These are phyloP conservation scores for Armadillidium nasatum DNA, from an alignment of 1,140 invertebrate genomes.

Conservation along the genomic window DNA sequence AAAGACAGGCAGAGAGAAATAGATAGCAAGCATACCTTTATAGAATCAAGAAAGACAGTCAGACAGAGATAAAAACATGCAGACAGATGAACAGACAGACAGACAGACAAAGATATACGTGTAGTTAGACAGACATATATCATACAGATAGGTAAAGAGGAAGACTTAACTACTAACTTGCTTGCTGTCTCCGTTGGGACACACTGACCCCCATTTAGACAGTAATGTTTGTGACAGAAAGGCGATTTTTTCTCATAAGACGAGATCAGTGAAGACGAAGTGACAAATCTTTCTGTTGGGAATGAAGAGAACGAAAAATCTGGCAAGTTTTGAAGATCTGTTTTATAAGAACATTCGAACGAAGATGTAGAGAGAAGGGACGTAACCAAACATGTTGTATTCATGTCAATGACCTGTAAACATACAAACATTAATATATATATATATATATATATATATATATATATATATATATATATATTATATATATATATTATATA, in stretches of 20 bases:
- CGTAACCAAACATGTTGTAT: background rate
- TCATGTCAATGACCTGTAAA: background rate
- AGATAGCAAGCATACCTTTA: too few relatives aligned
- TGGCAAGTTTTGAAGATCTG: background rate
- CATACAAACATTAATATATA: background rate
- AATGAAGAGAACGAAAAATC: background rate
- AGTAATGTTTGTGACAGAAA: background rate
- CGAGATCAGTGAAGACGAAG: background rate
- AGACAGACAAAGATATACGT: too few relatives aligned
- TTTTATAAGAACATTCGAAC: background rate
- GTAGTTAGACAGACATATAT: too few relatives aligned
- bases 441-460: background rate
- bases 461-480: background rate
- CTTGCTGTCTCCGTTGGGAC: background rate
- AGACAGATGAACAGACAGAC: too few relatives aligned
- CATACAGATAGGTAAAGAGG: too few relatives aligned
- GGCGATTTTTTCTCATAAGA: background rate
- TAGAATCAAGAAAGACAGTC: too few relatives aligned
- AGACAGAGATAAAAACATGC: too few relatives aligned
- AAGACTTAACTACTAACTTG: too few relatives aligned
- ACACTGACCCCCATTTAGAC: background rate
- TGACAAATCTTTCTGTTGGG: background rate
- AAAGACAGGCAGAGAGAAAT: too few relatives aligned
- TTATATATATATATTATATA: constrained; percentile 6
- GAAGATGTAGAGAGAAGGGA: background rate